Evolutionary conservation across 2,113 vertebrate genomes (phyloP).

Genomic region (Beaufortia kweichowensis): DNA sequence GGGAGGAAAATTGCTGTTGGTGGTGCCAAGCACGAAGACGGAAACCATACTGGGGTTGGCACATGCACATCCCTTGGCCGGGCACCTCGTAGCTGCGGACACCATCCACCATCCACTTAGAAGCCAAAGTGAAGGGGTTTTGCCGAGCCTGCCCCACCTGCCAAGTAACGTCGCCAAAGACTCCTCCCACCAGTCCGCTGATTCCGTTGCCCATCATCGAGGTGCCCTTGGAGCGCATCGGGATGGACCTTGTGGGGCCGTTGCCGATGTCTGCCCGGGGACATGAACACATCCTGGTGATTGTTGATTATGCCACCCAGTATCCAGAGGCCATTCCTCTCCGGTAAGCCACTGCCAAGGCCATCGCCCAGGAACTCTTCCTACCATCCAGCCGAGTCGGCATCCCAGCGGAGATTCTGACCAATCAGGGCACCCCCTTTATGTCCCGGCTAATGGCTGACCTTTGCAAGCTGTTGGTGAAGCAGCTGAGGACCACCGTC

Average conservation of each 20-base stretch:
- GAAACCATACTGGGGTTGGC: too few relatives aligned
- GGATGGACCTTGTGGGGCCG: constrained; percentile 6
- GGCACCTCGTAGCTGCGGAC: too few relatives aligned
- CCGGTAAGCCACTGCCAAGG: background rate
- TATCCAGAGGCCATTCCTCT: background rate
- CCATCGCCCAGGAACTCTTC: background rate
- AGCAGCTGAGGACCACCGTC: too few relatives aligned
- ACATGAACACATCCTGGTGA: too few relatives aligned
- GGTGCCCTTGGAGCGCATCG: background rate
- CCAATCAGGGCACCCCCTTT: background rate
- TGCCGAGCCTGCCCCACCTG: too few relatives aligned
- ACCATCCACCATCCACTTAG: too few relatives aligned
- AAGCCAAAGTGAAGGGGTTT: too few relatives aligned
- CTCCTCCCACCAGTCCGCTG: background rate
- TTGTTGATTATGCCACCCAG: background rate
- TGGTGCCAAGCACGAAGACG: too few relatives aligned
- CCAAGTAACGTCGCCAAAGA: too few relatives aligned
- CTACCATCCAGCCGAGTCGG: background rate
- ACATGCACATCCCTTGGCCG: too few relatives aligned
- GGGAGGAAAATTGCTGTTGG: too few relatives aligned
- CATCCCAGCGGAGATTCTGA: background rate
- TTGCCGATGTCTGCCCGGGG: too few relatives aligned
- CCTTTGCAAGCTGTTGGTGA: background rate
- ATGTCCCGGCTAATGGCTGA: background rate
- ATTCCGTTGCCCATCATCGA: background rate